A percentile compares a stretch with the other conserved stretches of the same genome.
phyloP scores from a whole-genome alignment of 2,797 vertebrate species.

The Periparus ater region DNA sequence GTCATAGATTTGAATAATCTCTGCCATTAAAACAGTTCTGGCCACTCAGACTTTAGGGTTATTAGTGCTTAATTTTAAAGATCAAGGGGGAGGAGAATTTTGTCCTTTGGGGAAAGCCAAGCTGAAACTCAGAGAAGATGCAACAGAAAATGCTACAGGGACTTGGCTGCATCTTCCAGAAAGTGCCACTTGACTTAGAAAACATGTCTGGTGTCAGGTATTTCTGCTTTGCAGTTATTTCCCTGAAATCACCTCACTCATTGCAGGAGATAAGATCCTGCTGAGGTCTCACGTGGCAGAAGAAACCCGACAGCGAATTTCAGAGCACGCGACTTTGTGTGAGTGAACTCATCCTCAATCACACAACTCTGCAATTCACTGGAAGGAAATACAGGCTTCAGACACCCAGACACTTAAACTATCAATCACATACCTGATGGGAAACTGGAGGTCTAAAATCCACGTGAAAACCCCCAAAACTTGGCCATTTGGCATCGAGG shows the following conservation, averaged over 20 bases:
- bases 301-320: not conserved
- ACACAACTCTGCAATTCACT: not conserved
- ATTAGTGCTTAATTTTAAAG: not conserved
- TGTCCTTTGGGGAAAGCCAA: not conserved
- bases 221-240: not conserved
- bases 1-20: not conserved
- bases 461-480: not conserved
- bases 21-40: not conserved
- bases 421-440: fast-evolving
- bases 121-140: not conserved
- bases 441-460: not conserved
- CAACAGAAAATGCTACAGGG: fast-evolving
- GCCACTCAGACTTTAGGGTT: not conserved
- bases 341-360: fast-evolving
- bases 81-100: not conserved
- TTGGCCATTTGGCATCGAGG: fast-evolving
- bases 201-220: not conserved
- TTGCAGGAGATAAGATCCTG: not conserved
- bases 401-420: not conserved
- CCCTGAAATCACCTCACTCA: not conserved
- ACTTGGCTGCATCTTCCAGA: not conserved
- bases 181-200: not conserved
- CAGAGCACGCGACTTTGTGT: fast-evolving
- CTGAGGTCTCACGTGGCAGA: not conserved
- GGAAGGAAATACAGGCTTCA: not conserved